Conservation (phyloP, 2,888 invertebrate species). For the Pedicia rivosa region DNA sequence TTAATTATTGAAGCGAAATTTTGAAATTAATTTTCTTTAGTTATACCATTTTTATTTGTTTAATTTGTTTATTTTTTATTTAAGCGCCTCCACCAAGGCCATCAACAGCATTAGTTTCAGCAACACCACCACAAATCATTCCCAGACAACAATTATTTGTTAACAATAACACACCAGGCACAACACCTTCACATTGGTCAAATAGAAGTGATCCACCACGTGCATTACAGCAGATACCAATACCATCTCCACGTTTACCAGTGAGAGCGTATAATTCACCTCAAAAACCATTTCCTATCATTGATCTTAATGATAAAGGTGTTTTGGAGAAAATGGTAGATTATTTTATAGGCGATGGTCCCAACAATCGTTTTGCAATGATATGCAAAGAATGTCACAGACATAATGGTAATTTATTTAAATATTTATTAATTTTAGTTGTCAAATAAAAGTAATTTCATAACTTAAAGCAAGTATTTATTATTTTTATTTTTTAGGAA, state of each 20-base stretch:
- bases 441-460: neutral
- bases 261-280: neutral
- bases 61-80: too few species aligned
- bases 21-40: too few species aligned
- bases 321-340: slow-evolving; percentile 83
- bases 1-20: too few species aligned
- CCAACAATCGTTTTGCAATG: slow-evolving; percentile 84
- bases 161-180: too few species aligned
- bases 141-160: too few species aligned
- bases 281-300: slow-evolving; percentile 25
- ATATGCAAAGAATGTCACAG: slow-evolving; percentile 80
- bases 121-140: too few species aligned
- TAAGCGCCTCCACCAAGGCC: too few species aligned
- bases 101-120: too few species aligned
- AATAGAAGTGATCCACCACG: slow-evolving; percentile 2
- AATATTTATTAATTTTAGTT: slow-evolving; percentile 4
- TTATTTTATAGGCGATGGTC: slow-evolving; percentile 89
- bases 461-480: neutral
- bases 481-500: slow-evolving; percentile 32
- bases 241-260: neutral
- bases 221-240: slow-evolving; percentile 8
- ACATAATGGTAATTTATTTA: slow-evolving; percentile 64
- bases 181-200: too few species aligned
- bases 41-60: too few species aligned
- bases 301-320: slow-evolving; percentile 45